Evolutionary conservation across 2,113 vertebrate species (phyloP).

Genomic region (Eulacestoma nigropectus): DNA sequence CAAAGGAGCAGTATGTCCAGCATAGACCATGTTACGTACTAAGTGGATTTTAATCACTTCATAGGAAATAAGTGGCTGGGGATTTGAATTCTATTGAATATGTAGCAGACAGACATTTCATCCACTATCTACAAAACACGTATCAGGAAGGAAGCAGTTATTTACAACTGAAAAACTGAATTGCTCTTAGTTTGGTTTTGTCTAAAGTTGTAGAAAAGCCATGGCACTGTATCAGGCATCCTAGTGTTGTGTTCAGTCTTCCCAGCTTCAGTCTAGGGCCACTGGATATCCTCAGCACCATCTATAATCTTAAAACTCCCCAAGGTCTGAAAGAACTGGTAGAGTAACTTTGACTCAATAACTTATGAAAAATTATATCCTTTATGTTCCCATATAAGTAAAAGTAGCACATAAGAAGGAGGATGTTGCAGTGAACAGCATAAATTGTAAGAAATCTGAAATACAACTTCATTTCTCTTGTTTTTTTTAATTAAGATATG

Average conservation of each 20-base stretch:
- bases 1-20: not conserved
- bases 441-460: not conserved
- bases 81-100: slow-evolving; percentile 46
- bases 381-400: not conserved
- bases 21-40: not conserved
- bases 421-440: not conserved
- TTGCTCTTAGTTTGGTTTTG: not conserved
- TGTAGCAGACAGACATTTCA: not conserved
- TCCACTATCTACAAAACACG: not conserved
- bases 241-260: not conserved
- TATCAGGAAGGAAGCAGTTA: not conserved
- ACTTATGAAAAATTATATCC: not conserved
- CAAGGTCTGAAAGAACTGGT: not conserved
- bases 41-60: slow-evolving; percentile 52
- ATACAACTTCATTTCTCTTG: not conserved
- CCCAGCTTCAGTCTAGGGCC: not conserved
- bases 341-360: not conserved
- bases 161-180: not conserved
- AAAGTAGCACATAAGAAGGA: not conserved
- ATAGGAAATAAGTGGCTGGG: slow-evolving; percentile 23
- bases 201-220: not conserved
- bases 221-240: not conserved
- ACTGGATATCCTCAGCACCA: not conserved
- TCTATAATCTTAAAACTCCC: not conserved
- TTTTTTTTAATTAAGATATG: not conserved